Evolutionary conservation across 2,797 vertebrate genomes (phyloP).

Genomic region (Percopsis omiscomaycus): DNA sequence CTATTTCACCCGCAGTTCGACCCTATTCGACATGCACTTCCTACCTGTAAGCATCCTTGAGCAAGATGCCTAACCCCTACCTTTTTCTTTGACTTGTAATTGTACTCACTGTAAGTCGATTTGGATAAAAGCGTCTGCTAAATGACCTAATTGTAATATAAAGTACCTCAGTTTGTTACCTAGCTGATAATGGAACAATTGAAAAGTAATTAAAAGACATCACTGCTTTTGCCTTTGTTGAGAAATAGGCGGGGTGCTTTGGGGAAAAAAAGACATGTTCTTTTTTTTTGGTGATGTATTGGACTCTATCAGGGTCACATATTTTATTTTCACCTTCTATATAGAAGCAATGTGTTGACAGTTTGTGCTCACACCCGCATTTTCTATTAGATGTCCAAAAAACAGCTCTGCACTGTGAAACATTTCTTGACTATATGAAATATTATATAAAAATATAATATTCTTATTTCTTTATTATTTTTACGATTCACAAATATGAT

Average conservation of each 20-base stretch:
- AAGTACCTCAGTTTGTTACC: too few relatives aligned
- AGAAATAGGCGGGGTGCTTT: neutral
- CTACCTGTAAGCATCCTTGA: too few relatives aligned
- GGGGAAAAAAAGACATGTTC: neutral
- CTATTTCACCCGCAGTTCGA: too few relatives aligned
- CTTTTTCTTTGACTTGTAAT: too few relatives aligned
- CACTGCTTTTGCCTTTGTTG: neutral
- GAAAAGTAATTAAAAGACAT: neutral
- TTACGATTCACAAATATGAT: too few relatives aligned
- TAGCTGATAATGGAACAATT: neutral
- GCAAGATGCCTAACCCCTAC: too few relatives aligned
- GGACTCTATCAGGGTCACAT: neutral
- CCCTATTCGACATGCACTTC: too few relatives aligned
- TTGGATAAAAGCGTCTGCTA: too few relatives aligned
- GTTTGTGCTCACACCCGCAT: neutral
- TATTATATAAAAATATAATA: too few relatives aligned
- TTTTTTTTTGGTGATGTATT: neutral
- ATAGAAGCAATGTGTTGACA: neutral
- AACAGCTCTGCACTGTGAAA: neutral
- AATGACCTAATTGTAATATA: too few relatives aligned
- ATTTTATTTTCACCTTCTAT: neutral
- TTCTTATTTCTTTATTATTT: too few relatives aligned
- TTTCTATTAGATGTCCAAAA: neutral
- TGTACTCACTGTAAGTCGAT: too few relatives aligned
- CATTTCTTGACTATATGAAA: neutral